phyloP scores from a whole-genome alignment of 2,797 vertebrate genomes.

The Neosilurus hyrtlii region DNA sequence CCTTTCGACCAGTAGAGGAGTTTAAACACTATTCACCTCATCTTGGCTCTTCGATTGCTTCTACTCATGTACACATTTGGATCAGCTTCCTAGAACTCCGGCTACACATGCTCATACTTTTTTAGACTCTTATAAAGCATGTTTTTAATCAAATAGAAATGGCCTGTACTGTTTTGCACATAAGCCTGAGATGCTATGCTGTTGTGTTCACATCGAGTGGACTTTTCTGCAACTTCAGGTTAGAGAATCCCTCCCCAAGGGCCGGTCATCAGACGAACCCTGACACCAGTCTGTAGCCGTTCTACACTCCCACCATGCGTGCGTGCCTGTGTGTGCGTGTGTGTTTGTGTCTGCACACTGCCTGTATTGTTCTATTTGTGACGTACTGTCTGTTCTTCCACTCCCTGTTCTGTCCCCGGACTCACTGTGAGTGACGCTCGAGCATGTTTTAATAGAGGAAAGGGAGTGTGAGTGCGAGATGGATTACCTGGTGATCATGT shows the following conservation, averaged over 20 bases:
- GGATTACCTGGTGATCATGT: slow-evolving; percentile 30
- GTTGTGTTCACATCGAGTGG: slow-evolving; percentile 62
- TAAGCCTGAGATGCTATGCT: slow-evolving; percentile 68
- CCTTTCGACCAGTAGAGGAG: slow-evolving; percentile 52
- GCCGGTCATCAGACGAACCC: slow-evolving; percentile 42
- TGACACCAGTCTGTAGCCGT: slow-evolving; percentile 42
- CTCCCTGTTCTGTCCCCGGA: slow-evolving; percentile 66
- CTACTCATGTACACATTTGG: slow-evolving; percentile 16
- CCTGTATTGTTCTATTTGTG: slow-evolving; percentile 50
- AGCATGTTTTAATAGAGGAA: slow-evolving; percentile 61
- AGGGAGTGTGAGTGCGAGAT: slow-evolving; percentile 19
- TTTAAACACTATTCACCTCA: slow-evolving; percentile 45
- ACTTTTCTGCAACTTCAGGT: slow-evolving; percentile 74
- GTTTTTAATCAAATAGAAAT: slow-evolving; percentile 57
- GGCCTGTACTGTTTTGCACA: slow-evolving; percentile 76
- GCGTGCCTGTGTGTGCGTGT: slow-evolving; percentile 29
- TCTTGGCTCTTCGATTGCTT: slow-evolving; percentile 4
- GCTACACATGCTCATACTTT: slow-evolving; percentile 42
- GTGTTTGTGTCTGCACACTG: slow-evolving; percentile 51
- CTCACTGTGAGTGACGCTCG: slow-evolving; percentile 27
- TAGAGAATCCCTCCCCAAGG: slow-evolving; percentile 51
- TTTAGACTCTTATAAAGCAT: slow-evolving; percentile 58
- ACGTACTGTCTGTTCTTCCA: slow-evolving; percentile 63
- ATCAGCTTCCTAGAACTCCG: slow-evolving; percentile 40
- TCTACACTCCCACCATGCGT: slow-evolving; percentile 42